Conservation (phyloP, 2,888 invertebrate genomes). For the Hirudinaria manillensis region DNA sequence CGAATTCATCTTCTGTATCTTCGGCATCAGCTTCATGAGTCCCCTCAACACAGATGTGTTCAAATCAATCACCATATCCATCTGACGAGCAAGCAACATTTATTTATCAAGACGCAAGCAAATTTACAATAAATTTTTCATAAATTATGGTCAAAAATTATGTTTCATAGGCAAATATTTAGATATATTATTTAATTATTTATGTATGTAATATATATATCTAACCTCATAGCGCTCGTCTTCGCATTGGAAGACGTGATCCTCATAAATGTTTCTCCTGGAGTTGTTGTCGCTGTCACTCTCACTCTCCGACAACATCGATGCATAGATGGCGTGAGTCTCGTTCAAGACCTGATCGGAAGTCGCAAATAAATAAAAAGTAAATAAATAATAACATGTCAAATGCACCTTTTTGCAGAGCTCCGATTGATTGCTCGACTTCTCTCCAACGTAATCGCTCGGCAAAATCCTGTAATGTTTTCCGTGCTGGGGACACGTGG, state of each 20-base stretch:
- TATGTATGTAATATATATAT: no score
- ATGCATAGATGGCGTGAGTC: background rate
- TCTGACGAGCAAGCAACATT: conserved; percentile 4
- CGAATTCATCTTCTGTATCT: conserved; percentile 27
- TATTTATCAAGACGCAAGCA: background rate
- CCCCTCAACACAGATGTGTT: conserved; percentile 22
- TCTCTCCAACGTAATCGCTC: conserved; percentile 6
- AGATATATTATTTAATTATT: no score
- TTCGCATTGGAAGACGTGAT: conserved; percentile 32
- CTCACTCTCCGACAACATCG: conserved; percentile 8
- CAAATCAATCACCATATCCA: conserved; percentile 32
- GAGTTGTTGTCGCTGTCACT: background rate
- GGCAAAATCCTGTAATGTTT: conserved; percentile 29
- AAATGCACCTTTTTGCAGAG: conserved; percentile 25
- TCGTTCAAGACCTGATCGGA: conserved; percentile 18
- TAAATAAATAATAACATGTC: no score
- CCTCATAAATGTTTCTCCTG: conserved; percentile 28
- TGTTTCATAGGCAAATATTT: no score
- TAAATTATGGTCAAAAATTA: background rate
- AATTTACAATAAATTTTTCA: background rate
- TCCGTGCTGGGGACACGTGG: conserved; percentile 29
- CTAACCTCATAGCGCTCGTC: conserved; percentile 34
- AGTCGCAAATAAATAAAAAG: no score
- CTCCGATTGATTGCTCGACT: conserved; percentile 9
- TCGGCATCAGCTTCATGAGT: conserved; percentile 5